These are phyloP conservation scores for Limnephilus lunatus DNA, from an alignment of 2,888 invertebrate species.

Conservation along the genomic window DNA sequence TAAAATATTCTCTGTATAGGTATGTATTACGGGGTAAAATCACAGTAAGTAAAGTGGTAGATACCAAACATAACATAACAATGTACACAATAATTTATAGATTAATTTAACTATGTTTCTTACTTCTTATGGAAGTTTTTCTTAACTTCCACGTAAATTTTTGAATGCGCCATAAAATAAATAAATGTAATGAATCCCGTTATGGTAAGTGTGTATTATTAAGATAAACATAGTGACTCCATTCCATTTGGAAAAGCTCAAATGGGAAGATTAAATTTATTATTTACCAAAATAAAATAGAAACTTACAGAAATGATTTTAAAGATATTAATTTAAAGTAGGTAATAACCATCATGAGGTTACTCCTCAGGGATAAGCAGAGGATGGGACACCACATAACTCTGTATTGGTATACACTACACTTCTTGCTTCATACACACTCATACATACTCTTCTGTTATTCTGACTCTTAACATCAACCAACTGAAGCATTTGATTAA, in stretches of 20 bases:
- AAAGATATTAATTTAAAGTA: background rate
- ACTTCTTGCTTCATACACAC: too few species aligned
- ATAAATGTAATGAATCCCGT: background rate
- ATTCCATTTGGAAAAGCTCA: background rate
- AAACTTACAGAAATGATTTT: background rate
- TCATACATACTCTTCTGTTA: too few species aligned
- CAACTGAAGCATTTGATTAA: too few species aligned
- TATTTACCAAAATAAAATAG: background rate
- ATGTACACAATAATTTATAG: background rate
- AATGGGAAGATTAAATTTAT: background rate
- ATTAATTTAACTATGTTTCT: background rate
- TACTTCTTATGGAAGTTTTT: too few species aligned
- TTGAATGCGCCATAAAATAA: background rate
- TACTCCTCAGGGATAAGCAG: too few species aligned
- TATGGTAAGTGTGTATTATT: background rate
- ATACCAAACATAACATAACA: background rate
- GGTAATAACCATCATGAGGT: background rate
- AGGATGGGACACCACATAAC: too few species aligned
- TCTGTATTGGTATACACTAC: too few species aligned
- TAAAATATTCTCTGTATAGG: too few species aligned
- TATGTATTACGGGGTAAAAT: background rate
- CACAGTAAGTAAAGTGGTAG: background rate
- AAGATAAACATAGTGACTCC: background rate
- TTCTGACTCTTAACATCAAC: too few species aligned
- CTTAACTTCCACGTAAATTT: too few species aligned